A percentile compares a stretch with the other conserved stretches of the same genome.
These are phyloP conservation scores for Apis mellifera DNA, from an alignment of 1,140 invertebrate genomes.

Conservation along the genomic window Amel_HAv3.1 CM009943.2:3929501-3930000, in stretches of 20 bases:
- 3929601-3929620: conserved; percentile 3
- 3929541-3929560: neutral
- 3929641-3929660: conserved; percentile 45
- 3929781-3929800: conserved; percentile 19
- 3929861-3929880: neutral
- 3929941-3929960: neutral
- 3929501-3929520: neutral
- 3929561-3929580: neutral
- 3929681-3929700: conserved; percentile 65
- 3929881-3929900: conserved; percentile 9
- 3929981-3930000: neutral
- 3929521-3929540: neutral
- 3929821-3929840: conserved; percentile 31
- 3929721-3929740: too few relatives aligned
- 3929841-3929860: neutral
- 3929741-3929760: neutral
- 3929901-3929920: too few relatives aligned
- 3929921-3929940: neutral
- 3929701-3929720: conserved; percentile 49
- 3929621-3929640: conserved; percentile 29
- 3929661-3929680: conserved; percentile 61
- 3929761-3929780: conserved; percentile 43
- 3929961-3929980: neutral
- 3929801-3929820: conserved; percentile 39
- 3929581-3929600: conserved; percentile 26